phyloP scores from a whole-genome alignment of 2,888 invertebrate species.

The Neoitamus cyanurus region DNA sequence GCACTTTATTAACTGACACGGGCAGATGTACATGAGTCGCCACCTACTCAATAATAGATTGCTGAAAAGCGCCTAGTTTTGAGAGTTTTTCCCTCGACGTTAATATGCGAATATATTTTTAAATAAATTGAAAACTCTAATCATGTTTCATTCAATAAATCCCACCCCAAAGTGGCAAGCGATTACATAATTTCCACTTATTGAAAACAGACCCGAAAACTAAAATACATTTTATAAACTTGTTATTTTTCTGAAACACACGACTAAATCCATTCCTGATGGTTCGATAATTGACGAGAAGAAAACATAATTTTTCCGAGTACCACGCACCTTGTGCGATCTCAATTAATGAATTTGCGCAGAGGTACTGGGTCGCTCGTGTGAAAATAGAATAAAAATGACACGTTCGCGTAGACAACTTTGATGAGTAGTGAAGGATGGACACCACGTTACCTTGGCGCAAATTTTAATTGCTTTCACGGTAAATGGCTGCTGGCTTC shows the following conservation, averaged over 20 bases:
- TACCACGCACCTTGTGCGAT: neutral
- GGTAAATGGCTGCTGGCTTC: neutral
- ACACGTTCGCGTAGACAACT: neutral
- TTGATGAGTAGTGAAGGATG: neutral
- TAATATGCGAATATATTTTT: neutral
- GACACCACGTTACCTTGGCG: neutral
- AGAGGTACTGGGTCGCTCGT: neutral
- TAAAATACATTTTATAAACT: neutral
- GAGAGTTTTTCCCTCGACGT: neutral
- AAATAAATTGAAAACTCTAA: neutral
- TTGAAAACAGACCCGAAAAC: neutral
- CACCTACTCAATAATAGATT: neutral
- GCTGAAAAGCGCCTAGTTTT: neutral
- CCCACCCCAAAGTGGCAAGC: neutral
- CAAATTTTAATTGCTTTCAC: neutral
- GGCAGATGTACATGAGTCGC: neutral
- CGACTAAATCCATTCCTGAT: neutral
- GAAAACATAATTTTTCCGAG: neutral
- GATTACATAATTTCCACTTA: neutral
- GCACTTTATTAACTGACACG: neutral
- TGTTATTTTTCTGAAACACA: neutral
- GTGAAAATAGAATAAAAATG: neutral
- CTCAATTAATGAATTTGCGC: slow-evolving; percentile 1
- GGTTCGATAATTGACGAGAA: neutral
- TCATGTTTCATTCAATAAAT: neutral